phyloP scores from a whole-genome alignment of 35 echinoderm and acorn worm species.

The Heliocidaris erythrogramma region DNA sequence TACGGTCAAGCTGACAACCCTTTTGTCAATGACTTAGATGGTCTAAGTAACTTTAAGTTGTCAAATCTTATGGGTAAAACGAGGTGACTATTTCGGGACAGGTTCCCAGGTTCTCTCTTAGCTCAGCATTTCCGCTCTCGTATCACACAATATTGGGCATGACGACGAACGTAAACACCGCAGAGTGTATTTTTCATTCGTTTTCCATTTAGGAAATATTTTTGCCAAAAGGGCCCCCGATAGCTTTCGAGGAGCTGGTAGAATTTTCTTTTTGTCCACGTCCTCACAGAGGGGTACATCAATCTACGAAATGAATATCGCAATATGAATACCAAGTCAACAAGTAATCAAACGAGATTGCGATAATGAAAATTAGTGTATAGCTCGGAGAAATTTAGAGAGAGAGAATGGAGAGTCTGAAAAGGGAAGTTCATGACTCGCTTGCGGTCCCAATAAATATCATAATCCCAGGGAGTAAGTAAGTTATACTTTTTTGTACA shows the following conservation, averaged over 20 bases:
- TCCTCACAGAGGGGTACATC: constrained; percentile 21
- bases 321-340: background rate
- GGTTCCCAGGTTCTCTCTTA: too few species aligned
- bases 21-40: too few species aligned
- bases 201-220: background rate
- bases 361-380: constrained; percentile 34
- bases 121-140: background rate
- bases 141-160: too few species aligned
- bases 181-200: background rate
- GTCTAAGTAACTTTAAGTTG: too few species aligned
- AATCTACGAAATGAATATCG: constrained; percentile 34
- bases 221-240: background rate
- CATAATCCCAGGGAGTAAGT: background rate
- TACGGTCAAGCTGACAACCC: too few species aligned
- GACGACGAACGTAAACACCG: background rate
- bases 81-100: too few species aligned
- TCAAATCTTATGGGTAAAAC: too few species aligned
- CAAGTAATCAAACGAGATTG: constrained; percentile 36
- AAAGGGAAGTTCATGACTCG: background rate
- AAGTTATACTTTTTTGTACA: background rate
- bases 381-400: background rate
- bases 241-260: background rate
- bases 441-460: background rate
- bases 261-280: background rate
- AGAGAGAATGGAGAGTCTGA: background rate